Evolutionary conservation across 2,797 vertebrate genomes (phyloP), one percentile per base, ranked within the genome.

Genomic region (Enteromius mattozi): DNA sequence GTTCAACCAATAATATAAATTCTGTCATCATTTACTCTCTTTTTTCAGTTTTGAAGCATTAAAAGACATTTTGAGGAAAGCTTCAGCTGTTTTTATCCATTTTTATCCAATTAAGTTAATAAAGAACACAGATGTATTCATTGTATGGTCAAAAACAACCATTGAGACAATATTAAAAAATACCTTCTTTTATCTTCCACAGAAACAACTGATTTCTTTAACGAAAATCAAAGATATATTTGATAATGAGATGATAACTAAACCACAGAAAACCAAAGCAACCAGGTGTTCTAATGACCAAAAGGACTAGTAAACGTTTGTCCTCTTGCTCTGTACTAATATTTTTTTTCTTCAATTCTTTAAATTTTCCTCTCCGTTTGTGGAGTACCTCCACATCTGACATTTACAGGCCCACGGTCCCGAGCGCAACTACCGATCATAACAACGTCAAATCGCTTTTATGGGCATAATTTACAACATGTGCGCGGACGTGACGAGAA

Each of bases 381-480:
- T 27, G 14, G 54, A 63, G 68, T 47, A n/a, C 7, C 40, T 72
- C 9, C 2, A 3, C 33, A 68, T 63, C 16, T 76, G 47, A 61
- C 61, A 12, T 84, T 79, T 84, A 84, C 42, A 40, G 76, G 54
- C 54, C 56, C 54, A 24, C 35, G 30, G 59, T 80, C 78, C 78
- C 47, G n/a, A 68, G 70, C 6, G 1, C 47, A 70, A 81, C 79
- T 42, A 45, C 63, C 19, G 40, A 68, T 70, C 79, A 81, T 81
- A 77, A 81, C 61, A 76, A 76, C 3, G 84, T 81, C 78, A 85
- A 65, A 59, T 27, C 37, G 6, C 63, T 81, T 85, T 81, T 81
- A 85, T 40, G 17, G 49, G 21, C 17, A 14, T 77, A 81, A 85
- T 85, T 81, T 81, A 85, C 35, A 85, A 77, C 84, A 85, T 61